Percentiles rank a stretch among this genome's conserved stretches.
phyloP scores from a whole-genome alignment of 2,888 invertebrate species.

The Himalopsyche anomala region DNA sequence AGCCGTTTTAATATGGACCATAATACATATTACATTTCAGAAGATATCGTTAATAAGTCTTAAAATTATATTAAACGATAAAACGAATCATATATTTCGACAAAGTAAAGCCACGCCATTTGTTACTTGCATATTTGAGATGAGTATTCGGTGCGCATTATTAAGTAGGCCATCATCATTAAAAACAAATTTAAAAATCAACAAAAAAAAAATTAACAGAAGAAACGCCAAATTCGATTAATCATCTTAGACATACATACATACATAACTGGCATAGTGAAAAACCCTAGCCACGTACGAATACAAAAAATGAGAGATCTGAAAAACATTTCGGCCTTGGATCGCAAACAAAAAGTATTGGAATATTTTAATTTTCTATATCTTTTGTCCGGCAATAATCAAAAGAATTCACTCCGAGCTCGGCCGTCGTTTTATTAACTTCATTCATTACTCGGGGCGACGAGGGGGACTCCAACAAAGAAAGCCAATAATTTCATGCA shows the following conservation, averaged over 20 bases:
- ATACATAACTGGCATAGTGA: not conserved
- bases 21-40: too few relatives aligned
- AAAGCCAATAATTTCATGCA: slow-evolving; percentile 44
- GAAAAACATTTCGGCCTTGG: slow-evolving; percentile 22
- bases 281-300: not conserved
- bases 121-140: not conserved
- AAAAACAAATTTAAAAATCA: not conserved
- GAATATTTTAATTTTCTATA: slow-evolving; percentile 3
- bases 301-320: not conserved
- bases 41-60: too few relatives aligned
- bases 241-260: not conserved
- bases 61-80: too few relatives aligned
- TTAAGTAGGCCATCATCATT: not conserved
- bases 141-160: not conserved
- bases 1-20: too few relatives aligned
- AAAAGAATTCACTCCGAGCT: not conserved
- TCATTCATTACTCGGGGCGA: not conserved
- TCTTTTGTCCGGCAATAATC: not conserved
- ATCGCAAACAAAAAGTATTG: slow-evolving; percentile 13
- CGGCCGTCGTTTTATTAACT: not conserved
- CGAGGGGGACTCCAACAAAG: slow-evolving; percentile 35
- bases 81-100: too few relatives aligned
- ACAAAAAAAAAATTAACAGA: not conserved
- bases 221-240: not conserved
- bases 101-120: not conserved